Percentiles rank a stretch among this genome's conserved stretches.
Evolutionary conservation across 2,888 invertebrate species (phyloP).

Genomic region (Tubulanus polymorphus): DNA sequence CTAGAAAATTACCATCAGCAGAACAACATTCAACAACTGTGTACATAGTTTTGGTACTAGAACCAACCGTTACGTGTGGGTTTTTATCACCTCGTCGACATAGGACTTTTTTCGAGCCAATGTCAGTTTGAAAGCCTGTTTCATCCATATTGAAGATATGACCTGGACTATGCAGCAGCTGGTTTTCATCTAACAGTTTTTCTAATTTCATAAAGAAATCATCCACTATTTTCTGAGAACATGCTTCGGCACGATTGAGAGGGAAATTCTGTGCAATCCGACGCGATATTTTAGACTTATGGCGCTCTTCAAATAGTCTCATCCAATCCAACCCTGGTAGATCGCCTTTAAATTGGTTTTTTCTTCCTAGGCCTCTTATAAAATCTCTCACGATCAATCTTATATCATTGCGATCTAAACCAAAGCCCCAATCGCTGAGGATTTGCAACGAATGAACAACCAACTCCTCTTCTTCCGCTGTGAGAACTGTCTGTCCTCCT

Average conservation of each 20-base stretch:
- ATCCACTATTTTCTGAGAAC: constrained; percentile 11
- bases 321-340: background rate
- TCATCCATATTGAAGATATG: constrained; percentile 16
- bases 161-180: no score
- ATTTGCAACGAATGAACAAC: background rate
- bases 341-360: background rate
- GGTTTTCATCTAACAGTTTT: no score
- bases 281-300: constrained; percentile 4
- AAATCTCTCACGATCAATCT: background rate
- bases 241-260: constrained; percentile 8
- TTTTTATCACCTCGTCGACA: constrained; percentile 10
- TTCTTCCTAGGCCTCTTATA: background rate
- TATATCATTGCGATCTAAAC: background rate
- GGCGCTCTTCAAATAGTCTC: constrained; percentile 5
- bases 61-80: constrained; percentile 9
- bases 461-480: background rate
- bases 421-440: background rate
- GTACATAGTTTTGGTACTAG: constrained; percentile 12
- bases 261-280: constrained; percentile 14
- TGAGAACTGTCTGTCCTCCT: background rate
- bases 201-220: constrained; percentile 13
- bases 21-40: constrained; percentile 15
- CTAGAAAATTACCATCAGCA: constrained; percentile 14
- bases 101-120: constrained; percentile 8
- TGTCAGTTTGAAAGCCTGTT: constrained; percentile 14